Base-by-base conservation (phyloP, 2,888 invertebrate species). In the Stegophylla sp. region DNA sequence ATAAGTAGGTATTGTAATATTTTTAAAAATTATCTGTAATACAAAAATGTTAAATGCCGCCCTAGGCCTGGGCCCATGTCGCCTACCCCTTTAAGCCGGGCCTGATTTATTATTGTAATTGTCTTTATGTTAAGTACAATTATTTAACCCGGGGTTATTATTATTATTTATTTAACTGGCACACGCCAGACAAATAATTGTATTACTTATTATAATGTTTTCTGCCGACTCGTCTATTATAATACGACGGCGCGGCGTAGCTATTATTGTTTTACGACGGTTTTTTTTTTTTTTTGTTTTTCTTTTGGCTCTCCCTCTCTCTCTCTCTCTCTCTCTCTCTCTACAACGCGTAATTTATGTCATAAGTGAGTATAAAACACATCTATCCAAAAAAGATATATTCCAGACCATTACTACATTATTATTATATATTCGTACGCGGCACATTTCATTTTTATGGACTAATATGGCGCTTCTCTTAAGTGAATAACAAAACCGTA, bases 161-260 rank as follows among this genome's bases (percentile, higher is more conserved):
- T 69, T 5, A n/a, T 69, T 69, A 51, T 69, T 69, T 69, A 69
- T 53, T 34, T 69, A 69, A 34, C 51, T 69, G n/a, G n/a, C n/a
- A n/a, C 13, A 28, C 20, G 20, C 51, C 69, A 69, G 69, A 69
- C 69, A 51, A 69, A n/a, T n/a, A n/a, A 69, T 69, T 34, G 69
- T 69, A 34, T 53, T 69, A 69, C n/a, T n/a, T n/a, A n/a, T n/a
- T n/a, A n/a, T n/a, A n/a, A n/a, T 69, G 51, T 69, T 51, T 69
- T 51, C 51, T 51, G n/a, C n/a, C 34, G 28, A 69, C 34, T 69
- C n/a, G 51, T 69, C 69, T 34, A 53, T n/a, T 34, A 34, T 7
- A n/a, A n/a, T n/a, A n/a, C n/a, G n/a, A n/a, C n/a, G n/a, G n/a
- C n/a, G n/a, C n/a, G n/a, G 28, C 28, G 34, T 53, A n/a, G 34